Evolutionary conservation across 2,113 vertebrate species (phyloP), one percentile per base, ranked within the genome.

Genomic region (Xerus inauris): DNA sequence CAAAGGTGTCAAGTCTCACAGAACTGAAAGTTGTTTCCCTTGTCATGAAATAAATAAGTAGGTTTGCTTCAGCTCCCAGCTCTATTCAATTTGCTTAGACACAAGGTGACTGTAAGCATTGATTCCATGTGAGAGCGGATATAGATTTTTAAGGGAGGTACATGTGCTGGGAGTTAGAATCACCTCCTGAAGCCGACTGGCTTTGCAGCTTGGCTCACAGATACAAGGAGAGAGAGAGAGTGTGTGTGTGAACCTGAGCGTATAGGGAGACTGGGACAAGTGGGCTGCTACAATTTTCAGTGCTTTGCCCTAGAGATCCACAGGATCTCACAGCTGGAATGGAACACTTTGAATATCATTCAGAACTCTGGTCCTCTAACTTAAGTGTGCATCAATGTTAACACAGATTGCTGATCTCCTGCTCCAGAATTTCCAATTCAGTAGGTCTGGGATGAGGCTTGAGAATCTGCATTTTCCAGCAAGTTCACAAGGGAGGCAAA

Each of bases 61-160:
- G 95, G 94, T 97, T 98, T 97, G 98, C 97, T 96, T n/a, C 64
- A 94, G 97, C 93, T 97, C 89, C 96, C 95, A 96, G 95, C 64
- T 98, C 97, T 97, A 98, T 98, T 98, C 97, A 98, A 97, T 98
- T 99, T 98, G 97, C 98, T 98, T 98, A 98, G 97, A 98, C 97
- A 98, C 96, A 96, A 98, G 96, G 96, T 97, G 98, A 98, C 97
- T 98, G 89, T 94, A 85, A 97, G 94, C 98, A 98, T 98, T 98
- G 98, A 98, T 98, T 98, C 84, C 24, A 94, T 42, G 96, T 54
- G 51, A 98, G 95, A 96, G 89, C 3, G 0, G 96, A 92, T 98
- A 98, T 98, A 95, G 98, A 98, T 98, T 99, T 98, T 98, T 98
- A 94, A 97, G 92, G 88, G 72, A 96, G 89, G 87, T 95, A 84